phyloP scores from a whole-genome alignment of 2,888 invertebrate genomes.

The Subacronicta megacephala region DNA sequence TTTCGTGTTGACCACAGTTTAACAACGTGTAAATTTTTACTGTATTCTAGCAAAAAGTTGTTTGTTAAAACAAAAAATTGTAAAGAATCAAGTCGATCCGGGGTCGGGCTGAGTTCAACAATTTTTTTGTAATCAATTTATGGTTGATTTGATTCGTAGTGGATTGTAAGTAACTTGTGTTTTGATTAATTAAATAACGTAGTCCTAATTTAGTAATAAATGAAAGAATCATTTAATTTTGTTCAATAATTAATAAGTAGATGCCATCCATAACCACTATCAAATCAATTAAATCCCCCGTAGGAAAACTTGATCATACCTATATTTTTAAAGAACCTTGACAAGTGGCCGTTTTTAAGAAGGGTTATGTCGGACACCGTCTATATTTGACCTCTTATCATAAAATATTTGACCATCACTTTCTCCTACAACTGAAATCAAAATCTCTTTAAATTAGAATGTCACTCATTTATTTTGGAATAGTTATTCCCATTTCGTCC shows the following conservation, averaged over 20 bases:
- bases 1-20: slow-evolving; percentile 19
- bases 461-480: slow-evolving; percentile 3
- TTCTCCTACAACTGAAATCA: too few relatives aligned
- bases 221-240: too few relatives aligned
- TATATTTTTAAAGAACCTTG: too few relatives aligned
- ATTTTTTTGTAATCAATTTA: slow-evolving; percentile 11
- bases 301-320: too few relatives aligned
- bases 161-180: slow-evolving; percentile 1
- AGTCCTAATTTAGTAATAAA: too few relatives aligned
- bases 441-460: not conserved
- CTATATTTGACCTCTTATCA: too few relatives aligned
- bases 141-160: slow-evolving; percentile 6
- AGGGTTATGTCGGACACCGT: too few relatives aligned
- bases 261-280: too few relatives aligned
- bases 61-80: slow-evolving; percentile 16
- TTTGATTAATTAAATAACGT: slow-evolving; percentile 11
- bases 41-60: slow-evolving; percentile 8
- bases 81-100: slow-evolving; percentile 7
- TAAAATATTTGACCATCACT: too few relatives aligned
- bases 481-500: slow-evolving; percentile 17
- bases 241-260: not conserved
- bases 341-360: too few relatives aligned
- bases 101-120: slow-evolving; percentile 20
- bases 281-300: too few relatives aligned
- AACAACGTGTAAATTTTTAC: not conserved